A percentile compares a stretch with the other conserved stretches of the same genome.
These are phyloP conservation scores for Aquatica leii DNA, from an alignment of 2,888 invertebrate species.

Conservation along the genomic window DNA sequence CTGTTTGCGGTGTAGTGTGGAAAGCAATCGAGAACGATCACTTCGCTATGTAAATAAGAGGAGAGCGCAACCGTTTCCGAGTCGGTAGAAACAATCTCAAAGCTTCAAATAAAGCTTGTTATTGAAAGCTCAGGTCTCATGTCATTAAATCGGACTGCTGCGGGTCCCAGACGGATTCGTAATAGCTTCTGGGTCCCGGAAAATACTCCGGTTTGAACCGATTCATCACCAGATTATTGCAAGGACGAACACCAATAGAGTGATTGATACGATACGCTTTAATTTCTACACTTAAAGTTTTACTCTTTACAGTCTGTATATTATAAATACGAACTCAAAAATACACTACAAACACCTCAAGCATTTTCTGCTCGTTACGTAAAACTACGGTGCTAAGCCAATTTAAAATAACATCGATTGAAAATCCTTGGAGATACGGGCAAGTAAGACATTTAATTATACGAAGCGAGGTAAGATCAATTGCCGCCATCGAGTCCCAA, in stretches of 20 bases:
- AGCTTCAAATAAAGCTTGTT: slow-evolving; percentile 35
- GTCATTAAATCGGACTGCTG: slow-evolving; percentile 34
- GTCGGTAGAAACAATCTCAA: slow-evolving; percentile 28
- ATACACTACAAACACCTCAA: too few species aligned
- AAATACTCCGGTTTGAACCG: slow-evolving; percentile 24
- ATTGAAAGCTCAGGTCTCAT: slow-evolving; percentile 35
- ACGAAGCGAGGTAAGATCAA: slow-evolving; percentile 36
- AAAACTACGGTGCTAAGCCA: slow-evolving; percentile 4
- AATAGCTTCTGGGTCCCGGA: slow-evolving; percentile 34
- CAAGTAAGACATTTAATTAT: slow-evolving; percentile 37
- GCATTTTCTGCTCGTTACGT: background rate
- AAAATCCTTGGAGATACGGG: slow-evolving; percentile 24
- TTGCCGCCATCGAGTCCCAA: slow-evolving; percentile 28
- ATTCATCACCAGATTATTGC: slow-evolving; percentile 26
- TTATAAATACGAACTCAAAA: too few species aligned
- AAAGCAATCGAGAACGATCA: slow-evolving; percentile 29
- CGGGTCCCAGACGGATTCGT: slow-evolving; percentile 38
- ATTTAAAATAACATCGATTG: slow-evolving; percentile 21
- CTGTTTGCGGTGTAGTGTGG: slow-evolving; percentile 20
- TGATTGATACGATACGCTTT: slow-evolving; percentile 13
- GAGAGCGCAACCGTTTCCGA: slow-evolving; percentile 26
- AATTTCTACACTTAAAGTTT: background rate
- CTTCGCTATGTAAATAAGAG: slow-evolving; percentile 36
- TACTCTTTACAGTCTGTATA: too few species aligned
- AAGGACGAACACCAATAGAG: slow-evolving; percentile 14